Evolutionary conservation across 1,140 invertebrate genomes (phyloP).

Genomic region (Pararge aegeria): DNA sequence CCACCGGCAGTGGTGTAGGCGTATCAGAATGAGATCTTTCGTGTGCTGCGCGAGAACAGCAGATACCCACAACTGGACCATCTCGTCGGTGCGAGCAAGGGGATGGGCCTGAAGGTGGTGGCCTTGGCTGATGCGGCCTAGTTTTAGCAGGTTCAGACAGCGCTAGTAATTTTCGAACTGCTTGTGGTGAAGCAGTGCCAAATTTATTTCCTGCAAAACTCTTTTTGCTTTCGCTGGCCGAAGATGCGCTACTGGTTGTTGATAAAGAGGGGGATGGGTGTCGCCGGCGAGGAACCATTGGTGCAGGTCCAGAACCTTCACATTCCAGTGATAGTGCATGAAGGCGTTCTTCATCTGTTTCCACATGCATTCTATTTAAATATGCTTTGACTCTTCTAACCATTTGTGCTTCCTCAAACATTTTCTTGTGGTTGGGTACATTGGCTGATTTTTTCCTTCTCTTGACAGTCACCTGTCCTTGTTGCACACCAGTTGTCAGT

Average conservation of each 20-base stretch:
- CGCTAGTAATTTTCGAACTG: conserved; percentile 94
- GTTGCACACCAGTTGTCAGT: conserved; percentile 84
- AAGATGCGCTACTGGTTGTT: conserved; percentile 93
- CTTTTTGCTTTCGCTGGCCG: conserved; percentile 88
- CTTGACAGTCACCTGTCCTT: conserved; percentile 92
- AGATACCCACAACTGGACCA: conserved; percentile 77
- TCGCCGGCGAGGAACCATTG: conserved; percentile 82
- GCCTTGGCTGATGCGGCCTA: conserved; percentile 90
- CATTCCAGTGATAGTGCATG: conserved; percentile 94
- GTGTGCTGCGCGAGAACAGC: conserved; percentile 82
- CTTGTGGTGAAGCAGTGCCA: conserved; percentile 96
- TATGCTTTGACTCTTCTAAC: conserved; percentile 97
- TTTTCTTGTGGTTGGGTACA: conserved; percentile 97
- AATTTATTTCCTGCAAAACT: conserved; percentile 84
- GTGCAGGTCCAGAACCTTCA: conserved; percentile 85
- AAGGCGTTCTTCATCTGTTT: conserved; percentile 94
- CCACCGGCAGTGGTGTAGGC: conserved; percentile 90
- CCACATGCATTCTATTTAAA: conserved; percentile 94
- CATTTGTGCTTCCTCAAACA: conserved; percentile 99
- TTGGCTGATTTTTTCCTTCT: conserved; percentile 94
- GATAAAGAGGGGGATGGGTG: conserved; percentile 93
- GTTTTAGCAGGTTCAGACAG: conserved; percentile 93
- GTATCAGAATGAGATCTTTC: conserved; percentile 95
- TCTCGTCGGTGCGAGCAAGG: conserved; percentile 85
- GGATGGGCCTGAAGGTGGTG: conserved; percentile 81